These are phyloP conservation scores for Hafferia zeledoni DNA, from an alignment of 2,797 vertebrate species.

Conservation along the genomic window DNA sequence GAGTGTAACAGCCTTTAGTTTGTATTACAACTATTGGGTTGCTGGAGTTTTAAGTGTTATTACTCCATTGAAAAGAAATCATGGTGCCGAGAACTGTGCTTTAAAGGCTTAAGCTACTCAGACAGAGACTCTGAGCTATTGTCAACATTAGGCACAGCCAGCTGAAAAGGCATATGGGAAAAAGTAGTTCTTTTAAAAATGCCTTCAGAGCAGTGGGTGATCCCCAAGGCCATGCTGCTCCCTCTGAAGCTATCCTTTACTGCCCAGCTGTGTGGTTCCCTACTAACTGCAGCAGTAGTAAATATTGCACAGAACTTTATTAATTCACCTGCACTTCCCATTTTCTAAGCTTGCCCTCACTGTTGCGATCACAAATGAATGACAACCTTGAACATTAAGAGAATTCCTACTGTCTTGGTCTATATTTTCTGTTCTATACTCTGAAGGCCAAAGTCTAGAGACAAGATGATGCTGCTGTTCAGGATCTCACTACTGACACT, in stretches of 20 bases:
- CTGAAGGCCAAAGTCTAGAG: background rate
- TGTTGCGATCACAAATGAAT: background rate
- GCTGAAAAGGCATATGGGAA: background rate
- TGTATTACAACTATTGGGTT: background rate
- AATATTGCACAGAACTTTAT: background rate
- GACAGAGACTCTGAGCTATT: background rate
- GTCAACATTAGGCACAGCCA: background rate
- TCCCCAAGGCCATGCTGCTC: background rate
- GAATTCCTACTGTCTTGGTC: background rate
- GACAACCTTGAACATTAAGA: background rate
- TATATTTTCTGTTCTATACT: background rate
- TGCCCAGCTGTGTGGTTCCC: rapidly evolving
- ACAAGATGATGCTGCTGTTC: background rate
- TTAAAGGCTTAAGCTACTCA: background rate
- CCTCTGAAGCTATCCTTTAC: background rate
- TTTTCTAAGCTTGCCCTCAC: background rate
- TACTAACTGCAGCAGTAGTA: background rate
- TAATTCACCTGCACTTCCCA: background rate
- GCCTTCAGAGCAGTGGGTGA: background rate
- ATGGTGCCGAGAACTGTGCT: background rate
- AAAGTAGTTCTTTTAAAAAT: background rate
- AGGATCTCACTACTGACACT: background rate
- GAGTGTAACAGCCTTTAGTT: background rate
- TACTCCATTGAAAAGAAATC: background rate
- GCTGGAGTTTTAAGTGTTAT: background rate